phyloP scores from a whole-genome alignment of 2,113 vertebrate species.

The Festucalex cinctus region DNA sequence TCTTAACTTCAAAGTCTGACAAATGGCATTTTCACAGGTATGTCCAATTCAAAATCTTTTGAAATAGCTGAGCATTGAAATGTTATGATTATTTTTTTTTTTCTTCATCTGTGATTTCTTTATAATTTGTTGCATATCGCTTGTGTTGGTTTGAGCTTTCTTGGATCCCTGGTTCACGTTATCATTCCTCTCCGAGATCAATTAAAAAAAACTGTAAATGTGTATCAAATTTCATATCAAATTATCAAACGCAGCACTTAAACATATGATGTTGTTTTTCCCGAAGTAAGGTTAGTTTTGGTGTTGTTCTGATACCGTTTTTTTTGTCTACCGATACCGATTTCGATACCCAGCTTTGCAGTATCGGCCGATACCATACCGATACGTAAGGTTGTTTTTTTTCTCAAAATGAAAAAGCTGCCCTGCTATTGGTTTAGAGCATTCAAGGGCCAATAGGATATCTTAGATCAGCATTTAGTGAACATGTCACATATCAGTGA shows the following conservation, averaged over 20 bases:
- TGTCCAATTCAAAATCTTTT: conserved; percentile 30
- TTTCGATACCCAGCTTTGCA: too few relatives aligned
- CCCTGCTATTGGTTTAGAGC: too few relatives aligned
- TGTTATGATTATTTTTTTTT: not conserved
- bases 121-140: not conserved
- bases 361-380: too few relatives aligned
- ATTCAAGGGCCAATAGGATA: too few relatives aligned
- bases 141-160: not conserved
- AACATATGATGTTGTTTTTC: not conserved
- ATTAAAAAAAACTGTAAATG: not conserved
- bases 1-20: conserved; percentile 48
- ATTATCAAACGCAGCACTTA: not conserved
- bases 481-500: too few relatives aligned
- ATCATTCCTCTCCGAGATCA: not conserved
- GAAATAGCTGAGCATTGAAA: conserved; percentile 27
- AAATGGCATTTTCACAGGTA: conserved; percentile 33
- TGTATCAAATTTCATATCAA: not conserved
- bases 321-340: too few relatives aligned
- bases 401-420: too few relatives aligned
- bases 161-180: conserved; percentile 2
- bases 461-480: too few relatives aligned
- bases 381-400: too few relatives aligned
- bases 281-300: too few relatives aligned
- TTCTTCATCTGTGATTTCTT: not conserved
- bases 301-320: too few relatives aligned